These are phyloP conservation scores for Bos taurus DNA, from an alignment of 2,113 vertebrate species.

Conservation along the genomic window ARS-UCD2.0 NC_037345.1:55706001-55706500, in stretches of 20 bases:
- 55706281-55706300: not conserved
- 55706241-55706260: not conserved
- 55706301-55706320: not conserved
- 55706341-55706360: not conserved
- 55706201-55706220: not conserved
- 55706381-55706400: accelerated
- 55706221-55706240: not conserved
- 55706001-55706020: not conserved
- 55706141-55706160: not conserved
- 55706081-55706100: not conserved
- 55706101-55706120: not conserved
- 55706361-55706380: not conserved
- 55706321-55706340: not conserved
- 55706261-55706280: not conserved
- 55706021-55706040: not conserved
- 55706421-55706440: not conserved
- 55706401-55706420: not conserved
- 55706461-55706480: not conserved
- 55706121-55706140: not conserved
- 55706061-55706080: not conserved
- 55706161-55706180: not conserved
- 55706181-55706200: not conserved
- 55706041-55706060: not conserved
- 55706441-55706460: not conserved
- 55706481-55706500: not conserved